Evolutionary conservation across 1,140 invertebrate genomes (phyloP), one percentile per base, ranked within the genome.

Genomic region (Tetragnatha versicolor): DNA sequence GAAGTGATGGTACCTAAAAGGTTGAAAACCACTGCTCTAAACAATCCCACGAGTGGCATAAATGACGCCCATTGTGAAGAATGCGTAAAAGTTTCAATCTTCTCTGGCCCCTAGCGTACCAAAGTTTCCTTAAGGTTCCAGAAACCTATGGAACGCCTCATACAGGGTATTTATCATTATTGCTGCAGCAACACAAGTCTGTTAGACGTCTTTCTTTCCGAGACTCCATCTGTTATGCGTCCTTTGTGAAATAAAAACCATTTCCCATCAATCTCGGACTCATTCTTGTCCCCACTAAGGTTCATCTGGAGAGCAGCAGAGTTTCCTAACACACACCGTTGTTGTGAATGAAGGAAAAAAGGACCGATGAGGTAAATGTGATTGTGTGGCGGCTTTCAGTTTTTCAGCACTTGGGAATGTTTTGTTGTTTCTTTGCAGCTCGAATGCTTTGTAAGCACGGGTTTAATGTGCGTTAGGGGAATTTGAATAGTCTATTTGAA

Each of bases 181-280:
- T 49, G 55, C 58, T 35, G 39, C 70, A 49, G 29, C 60, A 39
- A 31, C 39, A 42, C 7, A 42, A 63, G 60, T 63, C 31, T 63
- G n/a, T 49, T 68, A 39, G 45, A 61, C 55, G 72, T 75, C 42
- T 75, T 75, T 75, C 72, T 63, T 75, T 51, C 39, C 55, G 58
- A 49, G 45, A 63, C 60, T 63, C 72, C 72, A 75, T 63, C 72
- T 75, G 72, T 75, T 75, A 63, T 25, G 39, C 72, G 72, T 63
- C 58, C 58, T 75, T 75, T 75, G 72, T 75, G 58, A 63, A 63
- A 63, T 75, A 75, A 75, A 72, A 72, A 72, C 49, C 53, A 72
- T 72, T 58, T 58, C 33, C 55, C 69, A 72, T 72, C 69, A 42
- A 42, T 58, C 69, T 51, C 2, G 14, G 58, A 27, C 42, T 63